A percentile compares a stretch with the other conserved stretches of the same genome.
Conservation (phyloP, 1,140 invertebrate species). For the Drosophila nasuta region DNA sequence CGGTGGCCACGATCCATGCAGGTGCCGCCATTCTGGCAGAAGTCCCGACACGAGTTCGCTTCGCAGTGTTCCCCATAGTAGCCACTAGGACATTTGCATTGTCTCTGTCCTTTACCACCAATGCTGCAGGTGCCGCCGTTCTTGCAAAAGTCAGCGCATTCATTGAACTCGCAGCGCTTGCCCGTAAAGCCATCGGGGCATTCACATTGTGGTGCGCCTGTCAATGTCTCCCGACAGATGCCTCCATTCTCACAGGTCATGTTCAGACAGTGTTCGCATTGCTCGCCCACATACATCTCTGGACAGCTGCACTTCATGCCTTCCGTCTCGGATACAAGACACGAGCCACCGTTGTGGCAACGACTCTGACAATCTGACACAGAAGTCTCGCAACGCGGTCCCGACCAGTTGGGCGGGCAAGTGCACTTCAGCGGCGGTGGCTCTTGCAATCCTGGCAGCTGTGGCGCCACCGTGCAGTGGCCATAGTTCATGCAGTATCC, state of each 20-base stretch:
- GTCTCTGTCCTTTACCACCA: constrained; percentile 79
- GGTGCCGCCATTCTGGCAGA: constrained; percentile 87
- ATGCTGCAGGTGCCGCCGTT: constrained; percentile 86
- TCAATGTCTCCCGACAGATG: constrained; percentile 77
- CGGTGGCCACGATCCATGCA: constrained; percentile 59
- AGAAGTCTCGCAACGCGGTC: constrained; percentile 88
- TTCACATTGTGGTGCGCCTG: constrained; percentile 85
- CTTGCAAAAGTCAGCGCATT: constrained; percentile 86
- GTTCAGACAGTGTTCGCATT: constrained; percentile 83
- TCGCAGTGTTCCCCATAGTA: constrained; percentile 87
- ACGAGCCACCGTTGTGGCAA: constrained; percentile 82
- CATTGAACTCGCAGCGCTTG: constrained; percentile 81
- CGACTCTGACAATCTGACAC: constrained; percentile 85
- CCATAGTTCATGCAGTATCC: constrained; percentile 88
- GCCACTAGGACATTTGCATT: constrained; percentile 86
- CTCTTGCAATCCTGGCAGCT: constrained; percentile 63
- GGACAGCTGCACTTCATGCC: constrained; percentile 82
- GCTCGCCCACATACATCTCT: constrained; percentile 70
- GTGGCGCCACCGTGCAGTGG: constrained; percentile 85
- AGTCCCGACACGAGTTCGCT: constrained; percentile 85
- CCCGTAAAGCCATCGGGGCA: constrained; percentile 85
- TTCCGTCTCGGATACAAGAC: constrained; percentile 66
- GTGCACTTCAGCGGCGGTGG: constrained; percentile 85
- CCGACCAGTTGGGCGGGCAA: constrained; percentile 88
- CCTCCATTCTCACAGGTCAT: constrained; percentile 82